Percentiles rank a stretch among this genome's conserved stretches.
Evolutionary conservation across 2,113 vertebrate genomes (phyloP).

Genomic region (Chloropsis cyanopogon): DNA sequence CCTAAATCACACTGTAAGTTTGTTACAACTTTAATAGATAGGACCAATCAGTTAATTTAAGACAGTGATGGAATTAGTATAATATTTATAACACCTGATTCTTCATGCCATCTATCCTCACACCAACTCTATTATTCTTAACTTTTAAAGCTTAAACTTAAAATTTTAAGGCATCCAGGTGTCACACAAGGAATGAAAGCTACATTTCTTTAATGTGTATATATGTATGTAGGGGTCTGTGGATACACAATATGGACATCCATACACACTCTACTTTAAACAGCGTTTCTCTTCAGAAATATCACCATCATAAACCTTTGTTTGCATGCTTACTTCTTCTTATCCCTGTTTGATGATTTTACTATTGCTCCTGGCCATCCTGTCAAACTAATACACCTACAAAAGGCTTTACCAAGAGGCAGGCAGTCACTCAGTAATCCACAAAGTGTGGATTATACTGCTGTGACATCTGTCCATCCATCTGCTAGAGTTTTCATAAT

Average conservation of each 20-base stretch:
- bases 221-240: neutral
- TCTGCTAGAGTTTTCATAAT: slow-evolving; percentile 67
- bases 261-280: neutral
- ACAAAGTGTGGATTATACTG: slow-evolving; percentile 50
- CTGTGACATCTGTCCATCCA: slow-evolving; percentile 76
- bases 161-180: neutral
- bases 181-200: neutral
- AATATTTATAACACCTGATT: neutral
- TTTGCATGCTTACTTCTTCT: neutral
- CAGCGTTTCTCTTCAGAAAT: neutral
- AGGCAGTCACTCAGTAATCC: slow-evolving; percentile 40
- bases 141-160: no score
- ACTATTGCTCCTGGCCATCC: neutral
- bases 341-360: slow-evolving; percentile 8
- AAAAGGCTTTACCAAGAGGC: slow-evolving; percentile 51
- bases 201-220: neutral
- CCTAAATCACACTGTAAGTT: neutral
- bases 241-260: neutral
- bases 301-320: neutral
- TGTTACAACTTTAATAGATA: neutral
- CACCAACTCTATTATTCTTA: neutral
- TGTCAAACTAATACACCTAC: slow-evolving; percentile 42
- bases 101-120: neutral
- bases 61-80: neutral
- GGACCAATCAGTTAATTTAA: neutral